phyloP scores from a whole-genome alignment of 2,113 vertebrate genomes.

The Thinocorus orbignyianus region DNA sequence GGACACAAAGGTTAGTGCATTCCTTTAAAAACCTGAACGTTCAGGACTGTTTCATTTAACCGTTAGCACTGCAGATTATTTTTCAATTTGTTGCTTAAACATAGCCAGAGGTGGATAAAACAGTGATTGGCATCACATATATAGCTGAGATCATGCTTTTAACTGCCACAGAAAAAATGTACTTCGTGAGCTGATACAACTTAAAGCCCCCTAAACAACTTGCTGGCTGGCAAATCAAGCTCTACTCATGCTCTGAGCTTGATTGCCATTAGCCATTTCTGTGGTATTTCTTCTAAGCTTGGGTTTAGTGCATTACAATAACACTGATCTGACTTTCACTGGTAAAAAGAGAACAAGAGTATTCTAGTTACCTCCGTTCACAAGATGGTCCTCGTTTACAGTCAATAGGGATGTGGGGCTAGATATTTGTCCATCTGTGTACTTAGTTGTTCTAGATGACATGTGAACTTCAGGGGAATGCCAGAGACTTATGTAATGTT shows the following conservation, averaged over 20 bases:
- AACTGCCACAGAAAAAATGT: background rate
- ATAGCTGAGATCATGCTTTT: background rate
- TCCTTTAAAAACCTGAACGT: background rate
- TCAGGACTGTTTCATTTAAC: background rate
- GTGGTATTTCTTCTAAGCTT: background rate
- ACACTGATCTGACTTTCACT: background rate
- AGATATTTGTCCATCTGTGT: background rate
- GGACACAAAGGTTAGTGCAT: constrained; percentile 77
- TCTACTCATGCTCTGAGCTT: background rate
- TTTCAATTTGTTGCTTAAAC: background rate
- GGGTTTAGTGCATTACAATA: background rate
- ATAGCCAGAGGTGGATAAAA: background rate
- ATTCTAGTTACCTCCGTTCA: background rate
- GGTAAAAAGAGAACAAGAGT: fast-evolving
- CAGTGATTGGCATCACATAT: background rate
- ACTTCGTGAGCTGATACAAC: background rate
- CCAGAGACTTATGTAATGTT: background rate
- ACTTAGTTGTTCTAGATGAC: background rate
- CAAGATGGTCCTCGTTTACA: background rate
- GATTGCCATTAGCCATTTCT: background rate
- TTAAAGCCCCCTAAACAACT: background rate
- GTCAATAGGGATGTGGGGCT: background rate
- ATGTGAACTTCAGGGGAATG: background rate
- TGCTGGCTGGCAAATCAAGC: background rate
- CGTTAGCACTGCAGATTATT: background rate